phyloP scores from a whole-genome alignment of 1,140 invertebrate genomes.

The Caerostris darwini region DNA sequence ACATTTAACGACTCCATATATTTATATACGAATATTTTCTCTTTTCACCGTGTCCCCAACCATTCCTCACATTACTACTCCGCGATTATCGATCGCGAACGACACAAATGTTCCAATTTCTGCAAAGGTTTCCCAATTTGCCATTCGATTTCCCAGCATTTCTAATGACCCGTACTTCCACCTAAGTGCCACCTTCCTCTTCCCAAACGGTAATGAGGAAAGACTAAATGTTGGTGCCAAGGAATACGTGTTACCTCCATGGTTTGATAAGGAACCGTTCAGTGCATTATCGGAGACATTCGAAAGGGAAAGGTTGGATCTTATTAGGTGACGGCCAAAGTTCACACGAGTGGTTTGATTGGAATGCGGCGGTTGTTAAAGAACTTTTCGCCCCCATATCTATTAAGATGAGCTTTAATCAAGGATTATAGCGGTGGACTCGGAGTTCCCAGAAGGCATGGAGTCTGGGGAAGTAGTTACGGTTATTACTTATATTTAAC shows the following conservation, averaged over 20 bases:
- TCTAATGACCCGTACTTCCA: slow-evolving; percentile 14
- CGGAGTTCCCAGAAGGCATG: too few species aligned
- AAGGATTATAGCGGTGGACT: background rate
- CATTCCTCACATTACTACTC: slow-evolving; percentile 21
- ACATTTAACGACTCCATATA: background rate
- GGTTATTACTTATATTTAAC: background rate
- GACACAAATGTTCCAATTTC: slow-evolving; percentile 5
- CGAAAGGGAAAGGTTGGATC: background rate
- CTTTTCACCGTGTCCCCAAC: too few species aligned
- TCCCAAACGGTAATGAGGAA: background rate
- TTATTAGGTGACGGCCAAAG: slow-evolving; percentile 6
- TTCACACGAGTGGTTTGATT: background rate
- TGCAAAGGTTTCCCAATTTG: background rate
- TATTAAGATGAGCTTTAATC: background rate
- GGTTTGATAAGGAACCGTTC: background rate
- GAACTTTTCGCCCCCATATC: background rate
- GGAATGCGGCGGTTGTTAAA: background rate
- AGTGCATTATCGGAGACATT: background rate
- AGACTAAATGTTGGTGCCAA: background rate
- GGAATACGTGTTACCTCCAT: background rate
- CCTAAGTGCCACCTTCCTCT: background rate
- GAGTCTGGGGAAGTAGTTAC: too few species aligned
- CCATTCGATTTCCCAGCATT: slow-evolving; percentile 23
- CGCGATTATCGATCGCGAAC: background rate
- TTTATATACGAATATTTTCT: background rate